Percentiles rank a stretch among this genome's conserved stretches.
Conservation (phyloP, 2,888 invertebrate genomes). For the Mythimna lalbum region DNA sequence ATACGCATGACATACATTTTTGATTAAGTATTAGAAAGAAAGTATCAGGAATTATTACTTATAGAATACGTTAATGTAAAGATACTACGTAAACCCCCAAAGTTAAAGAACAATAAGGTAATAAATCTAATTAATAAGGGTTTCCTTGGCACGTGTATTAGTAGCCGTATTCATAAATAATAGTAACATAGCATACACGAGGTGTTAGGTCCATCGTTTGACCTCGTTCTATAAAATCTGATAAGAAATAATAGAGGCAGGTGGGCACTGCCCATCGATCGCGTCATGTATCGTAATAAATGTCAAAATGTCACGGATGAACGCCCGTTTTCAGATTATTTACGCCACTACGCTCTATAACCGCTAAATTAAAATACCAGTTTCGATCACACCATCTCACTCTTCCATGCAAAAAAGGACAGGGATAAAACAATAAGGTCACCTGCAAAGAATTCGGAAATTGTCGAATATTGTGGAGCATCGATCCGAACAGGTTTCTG, state of each 20-base stretch:
- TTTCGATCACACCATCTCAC: constrained; percentile 49
- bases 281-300: constrained; percentile 66
- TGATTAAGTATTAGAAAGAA: no score
- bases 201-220: constrained; percentile 68
- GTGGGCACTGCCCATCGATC: constrained; percentile 76
- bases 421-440: constrained; percentile 64
- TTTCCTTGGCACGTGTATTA: constrained; percentile 59
- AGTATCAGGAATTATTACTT: constrained; percentile 23
- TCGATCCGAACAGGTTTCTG: constrained; percentile 68
- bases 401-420: constrained; percentile 42
- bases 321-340: constrained; percentile 61
- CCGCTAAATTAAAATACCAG: constrained; percentile 54
- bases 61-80: constrained; percentile 17
- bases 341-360: constrained; percentile 49
- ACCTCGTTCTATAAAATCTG: constrained; percentile 83
- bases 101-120: constrained; percentile 10
- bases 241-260: constrained; percentile 82
- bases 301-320: constrained; percentile 72
- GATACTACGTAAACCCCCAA: constrained; percentile 20
- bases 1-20: background rate
- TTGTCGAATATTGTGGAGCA: constrained; percentile 54
- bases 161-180: constrained; percentile 65
- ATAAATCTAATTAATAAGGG: constrained; percentile 37
- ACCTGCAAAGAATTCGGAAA: constrained; percentile 70
- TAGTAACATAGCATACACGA: constrained; percentile 33